Evolutionary conservation across 2,888 invertebrate genomes (phyloP).

Genomic region (Odontothrips loti): DNA sequence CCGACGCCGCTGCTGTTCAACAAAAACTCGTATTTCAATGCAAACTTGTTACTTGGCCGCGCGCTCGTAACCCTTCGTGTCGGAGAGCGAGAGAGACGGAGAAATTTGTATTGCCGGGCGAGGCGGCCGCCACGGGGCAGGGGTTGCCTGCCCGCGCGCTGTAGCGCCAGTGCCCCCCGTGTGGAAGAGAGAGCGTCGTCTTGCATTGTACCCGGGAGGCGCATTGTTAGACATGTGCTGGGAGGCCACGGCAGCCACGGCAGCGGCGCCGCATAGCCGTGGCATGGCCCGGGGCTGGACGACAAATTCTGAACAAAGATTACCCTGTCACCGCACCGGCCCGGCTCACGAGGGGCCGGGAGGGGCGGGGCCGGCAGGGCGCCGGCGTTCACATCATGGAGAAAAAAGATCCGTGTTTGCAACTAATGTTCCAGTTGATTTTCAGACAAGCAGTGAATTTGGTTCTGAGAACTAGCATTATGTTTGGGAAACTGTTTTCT

Average conservation of each 20-base stretch:
- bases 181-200: neutral
- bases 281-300: neutral
- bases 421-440: too few relatives aligned
- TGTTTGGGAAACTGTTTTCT: too few relatives aligned
- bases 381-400: too few relatives aligned
- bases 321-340: neutral
- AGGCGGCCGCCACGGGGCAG: too few relatives aligned
- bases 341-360: too few relatives aligned
- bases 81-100: neutral
- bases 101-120: neutral
- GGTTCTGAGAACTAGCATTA: too few relatives aligned
- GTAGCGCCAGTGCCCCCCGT: too few relatives aligned
- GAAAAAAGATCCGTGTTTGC: too few relatives aligned
- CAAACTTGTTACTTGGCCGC: slow-evolving; percentile 22
- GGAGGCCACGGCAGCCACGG: neutral
- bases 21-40: slow-evolving; percentile 26
- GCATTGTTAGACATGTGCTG: slow-evolving; percentile 2
- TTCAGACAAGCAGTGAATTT: too few relatives aligned
- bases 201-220: slow-evolving; percentile 16
- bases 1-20: slow-evolving; percentile 11
- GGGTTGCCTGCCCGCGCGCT: too few relatives aligned
- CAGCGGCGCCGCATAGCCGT: neutral
- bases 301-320: slow-evolving; percentile 11
- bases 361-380: too few relatives aligned
- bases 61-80: neutral